phyloP scores from a whole-genome alignment of 2,113 vertebrate species.

The Phocoena phocoena region DNA sequence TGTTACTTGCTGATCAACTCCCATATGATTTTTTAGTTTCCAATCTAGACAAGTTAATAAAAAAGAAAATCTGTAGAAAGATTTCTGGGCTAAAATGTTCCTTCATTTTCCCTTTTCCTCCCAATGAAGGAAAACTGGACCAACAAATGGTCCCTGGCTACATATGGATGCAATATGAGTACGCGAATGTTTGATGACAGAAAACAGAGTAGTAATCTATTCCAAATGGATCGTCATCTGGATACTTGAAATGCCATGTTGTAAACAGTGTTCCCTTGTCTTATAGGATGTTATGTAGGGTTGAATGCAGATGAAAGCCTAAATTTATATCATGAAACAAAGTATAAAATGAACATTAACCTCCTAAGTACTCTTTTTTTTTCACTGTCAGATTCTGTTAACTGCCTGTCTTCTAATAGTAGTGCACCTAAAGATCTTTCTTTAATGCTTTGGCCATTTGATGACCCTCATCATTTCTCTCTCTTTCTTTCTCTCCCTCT shows the following conservation, averaged over 20 bases:
- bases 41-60: neutral
- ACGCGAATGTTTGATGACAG: constrained; percentile 1
- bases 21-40: neutral
- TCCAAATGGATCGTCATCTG: constrained; percentile 71
- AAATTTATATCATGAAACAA: constrained; percentile 33
- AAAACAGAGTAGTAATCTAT: constrained; percentile 65
- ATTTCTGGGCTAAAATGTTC: neutral
- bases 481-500: neutral
- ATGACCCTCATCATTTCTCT: neutral
- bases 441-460: neutral
- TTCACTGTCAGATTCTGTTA: constrained; percentile 1
- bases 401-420: neutral
- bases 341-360: constrained; percentile 37
- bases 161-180: constrained; percentile 65
- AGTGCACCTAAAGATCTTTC: neutral
- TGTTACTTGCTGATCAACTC: constrained; percentile 26
- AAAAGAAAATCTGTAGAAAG: neutral
- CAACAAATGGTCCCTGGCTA: neutral
- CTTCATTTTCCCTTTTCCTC: neutral
- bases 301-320: constrained; percentile 70
- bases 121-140: neutral
- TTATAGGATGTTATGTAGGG: constrained; percentile 40
- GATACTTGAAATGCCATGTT: constrained; percentile 58
- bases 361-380: neutral
- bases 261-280: constrained; percentile 56